Evolutionary conservation across 2,888 invertebrate genomes (phyloP).

Genomic region (Pelosia muscerda): DNA sequence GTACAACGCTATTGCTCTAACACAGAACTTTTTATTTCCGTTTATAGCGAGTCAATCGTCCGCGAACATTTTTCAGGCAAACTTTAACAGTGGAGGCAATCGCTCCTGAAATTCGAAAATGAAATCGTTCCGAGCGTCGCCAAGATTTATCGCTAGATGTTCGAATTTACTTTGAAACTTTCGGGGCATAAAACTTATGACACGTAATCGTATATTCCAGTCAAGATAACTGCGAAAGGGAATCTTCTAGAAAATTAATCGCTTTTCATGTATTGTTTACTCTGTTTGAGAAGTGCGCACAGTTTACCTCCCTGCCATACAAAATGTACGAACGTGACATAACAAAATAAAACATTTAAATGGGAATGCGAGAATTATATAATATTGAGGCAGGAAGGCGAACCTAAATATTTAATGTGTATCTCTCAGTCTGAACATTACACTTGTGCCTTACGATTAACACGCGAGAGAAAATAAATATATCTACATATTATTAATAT

Average conservation of each 20-base stretch:
- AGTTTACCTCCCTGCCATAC: conserved; percentile 47
- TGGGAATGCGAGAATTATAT: conserved; percentile 18
- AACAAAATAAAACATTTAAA: conserved; percentile 24
- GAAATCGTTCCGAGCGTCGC: conserved; percentile 86
- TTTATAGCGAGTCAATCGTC: conserved; percentile 86
- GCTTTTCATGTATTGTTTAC: conserved; percentile 64
- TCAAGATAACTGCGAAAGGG: conserved; percentile 67
- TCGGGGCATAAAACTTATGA: conserved; percentile 86
- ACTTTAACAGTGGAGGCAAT: conserved; percentile 87
- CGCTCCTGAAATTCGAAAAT: conserved; percentile 87
- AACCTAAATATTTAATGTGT: conserved; percentile 18
- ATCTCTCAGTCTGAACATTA: conserved; percentile 12
- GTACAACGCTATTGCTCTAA: conserved; percentile 84
- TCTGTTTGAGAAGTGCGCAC: conserved; percentile 51
- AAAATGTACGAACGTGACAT: conserved; percentile 32
- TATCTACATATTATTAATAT: not conserved
- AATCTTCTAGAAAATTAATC: conserved; percentile 69
- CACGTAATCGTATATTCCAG: conserved; percentile 85
- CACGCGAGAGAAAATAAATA: not conserved
- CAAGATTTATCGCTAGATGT: conserved; percentile 87
- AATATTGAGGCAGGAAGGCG: conserved; percentile 17
- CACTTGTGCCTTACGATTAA: conserved; percentile 15
- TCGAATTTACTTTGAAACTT: conserved; percentile 86
- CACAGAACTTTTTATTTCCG: conserved; percentile 87
- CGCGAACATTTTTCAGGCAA: conserved; percentile 87